Percentiles rank a stretch among this genome's conserved stretches.
Evolutionary conservation across 2,888 invertebrate genomes (phyloP).

Genomic region (Amiota communis): DNA sequence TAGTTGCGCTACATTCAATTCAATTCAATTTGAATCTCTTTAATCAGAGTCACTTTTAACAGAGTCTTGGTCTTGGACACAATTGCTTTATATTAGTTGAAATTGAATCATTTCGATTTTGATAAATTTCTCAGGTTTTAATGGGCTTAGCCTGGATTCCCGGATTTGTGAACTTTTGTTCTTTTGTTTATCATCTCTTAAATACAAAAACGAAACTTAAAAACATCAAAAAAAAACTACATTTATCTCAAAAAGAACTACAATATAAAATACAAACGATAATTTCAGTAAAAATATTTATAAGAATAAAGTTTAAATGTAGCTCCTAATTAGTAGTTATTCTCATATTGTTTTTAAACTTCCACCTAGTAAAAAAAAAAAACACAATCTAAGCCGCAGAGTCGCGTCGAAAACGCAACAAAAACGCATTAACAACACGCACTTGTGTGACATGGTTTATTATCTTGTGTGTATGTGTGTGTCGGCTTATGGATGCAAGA

Average conservation of each 20-base stretch:
- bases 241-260: no score
- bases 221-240: neutral
- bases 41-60: neutral
- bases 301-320: constrained; percentile 16
- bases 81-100: no score
- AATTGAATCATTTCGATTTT: no score
- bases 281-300: constrained; percentile 21
- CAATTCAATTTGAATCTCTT: no score
- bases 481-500: neutral
- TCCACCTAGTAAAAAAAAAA: neutral
- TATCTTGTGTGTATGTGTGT: neutral
- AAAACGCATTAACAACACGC: neutral
- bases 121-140: no score
- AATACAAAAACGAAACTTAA: constrained; percentile 3
- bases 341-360: constrained; percentile 10
- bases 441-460: neutral
- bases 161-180: no score
- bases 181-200: no score
- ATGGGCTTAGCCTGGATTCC: no score
- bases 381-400: neutral
- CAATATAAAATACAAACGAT: constrained; percentile 21
- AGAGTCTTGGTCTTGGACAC: no score
- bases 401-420: neutral
- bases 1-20: neutral
- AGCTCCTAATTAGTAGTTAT: neutral